phyloP scores from a whole-genome alignment of 1,140 invertebrate species.

The Littorina saxatilis region DNA sequence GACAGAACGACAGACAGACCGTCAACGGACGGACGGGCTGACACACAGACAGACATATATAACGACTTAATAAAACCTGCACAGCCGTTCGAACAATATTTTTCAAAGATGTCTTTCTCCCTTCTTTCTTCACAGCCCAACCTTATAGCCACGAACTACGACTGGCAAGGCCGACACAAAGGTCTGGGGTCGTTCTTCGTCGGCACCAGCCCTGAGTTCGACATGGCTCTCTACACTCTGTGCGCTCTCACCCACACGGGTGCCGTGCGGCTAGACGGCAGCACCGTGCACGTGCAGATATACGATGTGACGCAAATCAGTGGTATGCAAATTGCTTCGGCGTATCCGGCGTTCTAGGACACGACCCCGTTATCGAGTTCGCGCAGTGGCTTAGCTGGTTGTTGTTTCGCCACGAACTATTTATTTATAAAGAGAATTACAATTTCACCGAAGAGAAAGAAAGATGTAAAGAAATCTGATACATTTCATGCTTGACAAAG shows the following conservation, averaged over 20 bases:
- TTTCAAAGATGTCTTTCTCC: neutral
- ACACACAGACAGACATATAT: too few relatives aligned
- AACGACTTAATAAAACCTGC: too few relatives aligned
- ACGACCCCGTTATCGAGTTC: too few relatives aligned
- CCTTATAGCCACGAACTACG: constrained; percentile 37
- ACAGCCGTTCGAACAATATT: too few relatives aligned
- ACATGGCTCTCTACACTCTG: constrained; percentile 90
- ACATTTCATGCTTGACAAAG: too few relatives aligned
- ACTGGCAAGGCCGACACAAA: constrained; percentile 36
- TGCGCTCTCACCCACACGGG: constrained; percentile 44
- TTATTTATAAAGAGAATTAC: too few relatives aligned
- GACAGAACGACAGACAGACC: too few relatives aligned
- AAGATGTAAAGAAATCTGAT: too few relatives aligned
- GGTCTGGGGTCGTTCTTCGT: constrained; percentile 82
- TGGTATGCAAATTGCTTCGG: constrained; percentile 32
- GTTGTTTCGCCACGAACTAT: too few relatives aligned
- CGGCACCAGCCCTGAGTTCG: constrained; percentile 92
- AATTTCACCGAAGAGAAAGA: too few relatives aligned
- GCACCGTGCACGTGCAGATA: constrained; percentile 6
- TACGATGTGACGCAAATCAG: constrained; percentile 6
- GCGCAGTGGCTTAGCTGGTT: too few relatives aligned
- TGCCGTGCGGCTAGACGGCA: constrained; percentile 8
- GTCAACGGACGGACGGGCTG: too few relatives aligned
- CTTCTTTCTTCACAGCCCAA: constrained; percentile 38
- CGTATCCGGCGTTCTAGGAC: constrained; percentile 1